Evolutionary conservation across 2,888 invertebrate genomes (phyloP).

Genomic region (Rhingia campestris): DNA sequence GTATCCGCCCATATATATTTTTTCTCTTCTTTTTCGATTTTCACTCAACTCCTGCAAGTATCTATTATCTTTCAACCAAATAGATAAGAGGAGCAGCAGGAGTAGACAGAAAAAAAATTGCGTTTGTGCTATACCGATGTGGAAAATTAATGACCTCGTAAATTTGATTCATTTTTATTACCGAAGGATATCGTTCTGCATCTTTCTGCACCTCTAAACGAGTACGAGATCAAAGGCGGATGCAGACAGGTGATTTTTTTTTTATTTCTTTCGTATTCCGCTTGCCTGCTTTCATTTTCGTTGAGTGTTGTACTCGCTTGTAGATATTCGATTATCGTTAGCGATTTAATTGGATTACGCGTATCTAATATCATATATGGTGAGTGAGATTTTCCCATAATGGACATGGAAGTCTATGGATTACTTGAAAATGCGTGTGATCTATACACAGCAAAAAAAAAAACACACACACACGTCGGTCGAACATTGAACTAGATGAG

Average conservation of each 20-base stretch:
- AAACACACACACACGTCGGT: constrained; percentile 7
- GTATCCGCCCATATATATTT: constrained; percentile 27
- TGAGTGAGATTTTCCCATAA: constrained; percentile 26
- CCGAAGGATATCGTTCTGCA: constrained; percentile 53
- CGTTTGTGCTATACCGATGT: constrained; percentile 70
- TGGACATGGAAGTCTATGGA: constrained; percentile 55
- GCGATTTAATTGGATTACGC: constrained; percentile 71
- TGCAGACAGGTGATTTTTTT: constrained; percentile 59
- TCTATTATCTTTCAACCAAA: constrained; percentile 23
- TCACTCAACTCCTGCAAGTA: constrained; percentile 4
- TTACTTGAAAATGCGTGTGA: constrained; percentile 59
- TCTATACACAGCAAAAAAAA: constrained; percentile 8
- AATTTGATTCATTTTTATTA: constrained; percentile 75
- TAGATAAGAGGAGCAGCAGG: constrained; percentile 19
- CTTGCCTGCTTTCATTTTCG: constrained; percentile 59
- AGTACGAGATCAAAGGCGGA: constrained; percentile 67
- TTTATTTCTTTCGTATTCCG: constrained; percentile 54
- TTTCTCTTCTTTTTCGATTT: not conserved
- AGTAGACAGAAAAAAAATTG: constrained; percentile 11
- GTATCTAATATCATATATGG: constrained; percentile 30
- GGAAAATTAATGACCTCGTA: constrained; percentile 75
- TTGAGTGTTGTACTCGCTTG: constrained; percentile 5
- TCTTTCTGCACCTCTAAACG: constrained; percentile 2
- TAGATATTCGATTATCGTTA: constrained; percentile 14
- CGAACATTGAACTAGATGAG: constrained; percentile 76